Percentiles rank a stretch among this genome's conserved stretches.
These are phyloP conservation scores for Hymenochirus boettgeri DNA, from an alignment of 2,113 vertebrate species.

Conservation along the genomic window DNA sequence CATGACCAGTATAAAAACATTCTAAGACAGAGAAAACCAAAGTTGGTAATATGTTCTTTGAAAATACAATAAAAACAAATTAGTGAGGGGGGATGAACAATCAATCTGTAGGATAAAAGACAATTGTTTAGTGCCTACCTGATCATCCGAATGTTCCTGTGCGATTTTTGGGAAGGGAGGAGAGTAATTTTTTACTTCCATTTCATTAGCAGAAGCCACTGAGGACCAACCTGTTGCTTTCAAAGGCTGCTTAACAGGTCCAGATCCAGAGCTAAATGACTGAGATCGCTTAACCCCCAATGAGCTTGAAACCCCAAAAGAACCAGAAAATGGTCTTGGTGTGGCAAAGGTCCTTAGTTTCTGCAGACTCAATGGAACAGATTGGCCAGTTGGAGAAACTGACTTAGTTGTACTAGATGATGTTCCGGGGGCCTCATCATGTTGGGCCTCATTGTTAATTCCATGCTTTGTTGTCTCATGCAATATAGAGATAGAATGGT, in stretches of 20 bases:
- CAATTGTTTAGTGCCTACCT: too few species aligned
- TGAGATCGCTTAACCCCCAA: slow-evolving; percentile 83
- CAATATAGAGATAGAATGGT: too few species aligned
- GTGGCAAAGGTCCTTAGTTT: slow-evolving; percentile 81
- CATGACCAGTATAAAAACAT: too few species aligned
- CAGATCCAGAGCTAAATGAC: slow-evolving; percentile 58
- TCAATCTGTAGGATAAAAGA: too few species aligned
- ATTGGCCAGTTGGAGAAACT: slow-evolving; percentile 56
- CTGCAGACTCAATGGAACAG: slow-evolving; percentile 65
- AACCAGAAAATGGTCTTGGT: slow-evolving; percentile 74
- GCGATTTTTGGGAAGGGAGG: background rate
- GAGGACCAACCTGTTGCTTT: slow-evolving; percentile 35
- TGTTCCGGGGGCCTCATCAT: slow-evolving; percentile 18
- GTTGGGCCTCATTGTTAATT: slow-evolving; percentile 31
- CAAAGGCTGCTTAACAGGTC: slow-evolving; percentile 13
- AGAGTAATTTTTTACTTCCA: slow-evolving; percentile 45
- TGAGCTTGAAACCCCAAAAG: slow-evolving; percentile 88
- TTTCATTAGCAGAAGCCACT: slow-evolving; percentile 25
- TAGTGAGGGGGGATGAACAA: too few species aligned
- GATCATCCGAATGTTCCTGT: slow-evolving; percentile 42
- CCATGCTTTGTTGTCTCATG: slow-evolving; percentile 42
- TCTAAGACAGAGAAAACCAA: too few species aligned
- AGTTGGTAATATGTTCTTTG: too few species aligned
- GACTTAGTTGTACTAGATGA: slow-evolving; percentile 51
- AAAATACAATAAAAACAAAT: too few species aligned